Percentiles rank a stretch among this genome's conserved stretches.
These are phyloP conservation scores for Astreopora myriophthalma DNA, from an alignment of 64 coral and sea anemone species.

Conservation along the genomic window DNA sequence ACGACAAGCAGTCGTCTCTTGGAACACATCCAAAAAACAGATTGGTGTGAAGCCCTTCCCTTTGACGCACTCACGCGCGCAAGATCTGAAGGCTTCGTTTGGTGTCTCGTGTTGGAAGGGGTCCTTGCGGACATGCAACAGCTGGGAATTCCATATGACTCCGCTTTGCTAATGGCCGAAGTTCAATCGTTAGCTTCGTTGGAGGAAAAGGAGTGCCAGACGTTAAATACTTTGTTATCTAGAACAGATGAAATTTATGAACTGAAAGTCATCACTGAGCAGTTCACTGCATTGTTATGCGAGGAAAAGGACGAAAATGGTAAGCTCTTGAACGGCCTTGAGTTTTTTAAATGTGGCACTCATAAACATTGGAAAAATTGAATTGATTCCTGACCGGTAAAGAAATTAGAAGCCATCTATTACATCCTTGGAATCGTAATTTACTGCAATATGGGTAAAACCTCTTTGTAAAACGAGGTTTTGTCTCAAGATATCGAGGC, in stretches of 20 bases:
- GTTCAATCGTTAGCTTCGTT: conserved; percentile 13
- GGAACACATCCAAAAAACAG: conserved; percentile 6
- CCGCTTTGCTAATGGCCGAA: conserved; percentile 23
- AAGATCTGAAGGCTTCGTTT: conserved; percentile 56
- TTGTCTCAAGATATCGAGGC: too few species aligned
- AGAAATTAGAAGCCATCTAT: too few species aligned
- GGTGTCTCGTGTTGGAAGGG: conserved; percentile 57
- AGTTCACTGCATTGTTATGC: conserved; percentile 14
- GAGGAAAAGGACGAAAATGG: conserved; percentile 27
- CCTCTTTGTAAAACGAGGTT: too few species aligned
- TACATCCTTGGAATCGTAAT: too few species aligned
- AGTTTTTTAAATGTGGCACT: neutral
- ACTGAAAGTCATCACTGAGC: conserved; percentile 74
- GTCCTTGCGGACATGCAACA: conserved; percentile 34
- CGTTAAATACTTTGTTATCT: conserved; percentile 32
- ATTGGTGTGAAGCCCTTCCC: conserved; percentile 10
- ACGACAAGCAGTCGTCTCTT: neutral
- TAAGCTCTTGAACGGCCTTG: neutral
- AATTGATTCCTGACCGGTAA: neutral
- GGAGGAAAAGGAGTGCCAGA: conserved; percentile 65
- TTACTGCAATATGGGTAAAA: too few species aligned
- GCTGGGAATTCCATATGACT: conserved; percentile 9
- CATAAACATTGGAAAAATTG: neutral
- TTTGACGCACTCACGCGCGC: conserved; percentile 48
- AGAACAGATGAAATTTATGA: conserved; percentile 66